A percentile compares a stretch with the other conserved stretches of the same genome.
Conservation (phyloP, 1,140 invertebrate species). For the Ips nitidus region DNA sequence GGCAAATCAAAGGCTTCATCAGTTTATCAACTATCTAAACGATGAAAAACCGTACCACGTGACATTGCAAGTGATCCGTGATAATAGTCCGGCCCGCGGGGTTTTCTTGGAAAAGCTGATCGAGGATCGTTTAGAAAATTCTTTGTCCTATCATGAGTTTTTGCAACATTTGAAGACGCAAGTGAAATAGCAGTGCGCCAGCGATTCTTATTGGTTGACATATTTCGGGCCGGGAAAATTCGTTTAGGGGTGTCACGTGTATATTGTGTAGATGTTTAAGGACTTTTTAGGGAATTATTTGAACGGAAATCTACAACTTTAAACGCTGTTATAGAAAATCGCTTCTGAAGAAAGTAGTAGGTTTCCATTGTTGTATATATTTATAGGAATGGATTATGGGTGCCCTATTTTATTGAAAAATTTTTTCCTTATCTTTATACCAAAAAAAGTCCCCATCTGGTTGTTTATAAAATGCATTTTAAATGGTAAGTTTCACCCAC, state of each 20-base stretch:
- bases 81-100: slow-evolving; percentile 81
- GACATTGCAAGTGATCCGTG: slow-evolving; percentile 83
- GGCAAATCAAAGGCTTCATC: slow-evolving; percentile 74
- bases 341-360: too few relatives aligned
- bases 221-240: slow-evolving; percentile 2
- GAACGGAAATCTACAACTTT: too few relatives aligned
- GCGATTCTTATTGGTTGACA: slow-evolving; percentile 14
- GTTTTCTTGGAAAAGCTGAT: slow-evolving; percentile 87
- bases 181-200: slow-evolving; percentile 66
- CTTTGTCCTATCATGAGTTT: slow-evolving; percentile 97
- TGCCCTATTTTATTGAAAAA: too few relatives aligned
- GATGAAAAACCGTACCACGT: slow-evolving; percentile 79
- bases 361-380: too few relatives aligned
- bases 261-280: background rate
- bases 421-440: too few relatives aligned
- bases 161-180: slow-evolving; percentile 93
- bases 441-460: too few relatives aligned
- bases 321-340: too few relatives aligned
- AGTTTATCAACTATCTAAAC: slow-evolving; percentile 83
- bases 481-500: too few relatives aligned
- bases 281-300: background rate
- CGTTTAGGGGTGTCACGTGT: slow-evolving; percentile 1
- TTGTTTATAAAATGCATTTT: too few relatives aligned
- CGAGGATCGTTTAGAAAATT: slow-evolving; percentile 91
- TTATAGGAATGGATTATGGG: too few relatives aligned